Evolutionary conservation across 2,113 vertebrate genomes (phyloP), one percentile per base, ranked within the genome.

Genomic region (Ictalurus furcatus): DNA sequence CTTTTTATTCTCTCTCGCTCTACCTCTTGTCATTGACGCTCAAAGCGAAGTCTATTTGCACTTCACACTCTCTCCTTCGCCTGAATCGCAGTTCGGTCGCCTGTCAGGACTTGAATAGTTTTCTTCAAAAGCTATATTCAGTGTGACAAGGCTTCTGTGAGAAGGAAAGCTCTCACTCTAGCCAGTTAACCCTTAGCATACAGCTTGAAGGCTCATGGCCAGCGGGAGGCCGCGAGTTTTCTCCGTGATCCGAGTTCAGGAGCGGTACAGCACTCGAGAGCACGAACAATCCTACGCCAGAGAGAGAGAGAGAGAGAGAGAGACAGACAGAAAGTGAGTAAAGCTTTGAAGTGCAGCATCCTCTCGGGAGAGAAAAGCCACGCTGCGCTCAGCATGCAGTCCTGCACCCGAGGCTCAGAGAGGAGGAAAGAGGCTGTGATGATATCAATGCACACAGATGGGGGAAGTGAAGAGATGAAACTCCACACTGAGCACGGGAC

Each of bases 401-500:
- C 52, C 34, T 37, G 44, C 74, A 63, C 58, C 88, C 58, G n/a
- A 40, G 88, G 67, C 81, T 30, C 37, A 69, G 34, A 23, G 67
- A 76, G 81, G 34, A 76, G 13, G 78, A 59, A 85, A 40, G 73
- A 58, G 90, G 21, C 86, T 85, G 59, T 59, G 86, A 86, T 89
- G 83, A 37, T 78, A 86, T 88, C 69, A 40, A n/a, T 48, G 59
- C 76, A 44, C 48, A 76, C 78, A 86, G 88, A 88, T 63, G 81
- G 85, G 23, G 71, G 59, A 65, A 59, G 58, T 65, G 63, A 30
- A 73, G 79, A 89, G 88, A 89, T 87, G 85, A 87, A 87, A 87
- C 86, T 89, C 85, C 71, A 79, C 37, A 34, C 90, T 86, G 76
- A 85, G 65, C 76, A 14, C 21, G 48, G 28, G 48, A 69, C 61